Evolutionary conservation across 2,888 invertebrate genomes (phyloP).

Genomic region (Auanema sp.): DNA sequence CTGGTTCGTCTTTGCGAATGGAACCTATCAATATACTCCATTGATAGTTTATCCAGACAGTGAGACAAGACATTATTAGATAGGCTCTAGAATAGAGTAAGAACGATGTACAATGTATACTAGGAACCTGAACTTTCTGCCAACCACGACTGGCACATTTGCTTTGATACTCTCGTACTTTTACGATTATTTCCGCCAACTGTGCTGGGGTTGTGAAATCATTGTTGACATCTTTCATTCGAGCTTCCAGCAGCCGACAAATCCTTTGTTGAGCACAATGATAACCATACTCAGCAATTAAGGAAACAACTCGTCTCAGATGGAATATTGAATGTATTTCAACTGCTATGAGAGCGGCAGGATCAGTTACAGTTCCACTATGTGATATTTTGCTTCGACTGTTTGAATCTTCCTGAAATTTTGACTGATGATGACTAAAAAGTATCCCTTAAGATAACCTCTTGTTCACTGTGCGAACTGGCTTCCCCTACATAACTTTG

Average conservation of each 20-base stretch:
- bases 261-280: conserved; percentile 85
- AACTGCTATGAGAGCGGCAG: conserved; percentile 22
- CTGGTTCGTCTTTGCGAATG: conserved; percentile 85
- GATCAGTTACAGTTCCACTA: conserved; percentile 10
- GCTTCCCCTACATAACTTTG: not conserved
- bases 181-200: conserved; percentile 26
- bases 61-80: conserved; percentile 22
- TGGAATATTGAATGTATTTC: conserved; percentile 27
- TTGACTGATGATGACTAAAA: not conserved
- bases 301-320: conserved; percentile 26
- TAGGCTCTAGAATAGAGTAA: not conserved
- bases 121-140: conserved; percentile 25
- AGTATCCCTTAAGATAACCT: not conserved
- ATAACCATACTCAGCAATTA: conserved; percentile 77
- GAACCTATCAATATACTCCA: conserved; percentile 85
- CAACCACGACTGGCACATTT: conserved; percentile 31
- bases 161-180: conserved; percentile 28
- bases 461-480: not conserved
- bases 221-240: conserved; percentile 31
- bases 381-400: not conserved
- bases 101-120: not conserved
- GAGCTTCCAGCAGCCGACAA: conserved; percentile 72
- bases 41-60: conserved; percentile 72
- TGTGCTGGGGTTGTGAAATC: conserved; percentile 15
- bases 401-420: conserved; percentile 6